Evolutionary conservation across 2,888 invertebrate genomes (phyloP), one percentile per base, ranked within the genome.

Genomic region (Epirrita christyi): DNA sequence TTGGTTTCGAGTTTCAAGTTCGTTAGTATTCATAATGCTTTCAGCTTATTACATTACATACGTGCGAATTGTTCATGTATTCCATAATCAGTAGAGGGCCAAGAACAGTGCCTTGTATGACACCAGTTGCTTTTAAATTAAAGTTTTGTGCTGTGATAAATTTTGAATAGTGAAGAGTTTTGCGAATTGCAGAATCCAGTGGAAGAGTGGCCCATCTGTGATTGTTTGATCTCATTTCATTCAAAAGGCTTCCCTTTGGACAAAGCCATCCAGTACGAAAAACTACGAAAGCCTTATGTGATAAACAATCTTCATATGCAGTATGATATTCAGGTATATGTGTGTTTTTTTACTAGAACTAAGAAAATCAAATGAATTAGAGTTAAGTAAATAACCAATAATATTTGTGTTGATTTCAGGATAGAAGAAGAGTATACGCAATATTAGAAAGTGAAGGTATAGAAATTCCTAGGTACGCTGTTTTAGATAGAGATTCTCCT

Each of bases 261-360:
- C 78, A 99, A 99, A 92, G 99, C 99, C 28, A 98, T 99, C 73
- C 96, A 96, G 76, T 99, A 99, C 90, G 97, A 98, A 53, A 96
- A 96, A 76, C 92, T 99, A 58, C 94, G 98, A 68, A 97, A 97
- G 83, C 99, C 99, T 0, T 99, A 98, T 83, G 97, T 99, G 66
- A 97, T 99, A 73, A 99, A 99, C 87, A 98, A 99, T 93, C 94
- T 99, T 69, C 97, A 98, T 76, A 98, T 98, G 96, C 99, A 99
- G 86, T 99, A 98, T 89, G 98, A 98, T 83, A 97, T 99, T 77
- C 98, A 97, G 93, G 96, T 97, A 91, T 81, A 59, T 66, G 2
- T 57, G 29, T 28, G 10, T 27, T 6, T 37, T 13, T 40, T 55
- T 45, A n/a, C n/a, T 28, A 32, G 10, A 21, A 28, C 7, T 7